Evolutionary conservation across 2,888 invertebrate species (phyloP).

Genomic region (Perithous albicinctus): DNA sequence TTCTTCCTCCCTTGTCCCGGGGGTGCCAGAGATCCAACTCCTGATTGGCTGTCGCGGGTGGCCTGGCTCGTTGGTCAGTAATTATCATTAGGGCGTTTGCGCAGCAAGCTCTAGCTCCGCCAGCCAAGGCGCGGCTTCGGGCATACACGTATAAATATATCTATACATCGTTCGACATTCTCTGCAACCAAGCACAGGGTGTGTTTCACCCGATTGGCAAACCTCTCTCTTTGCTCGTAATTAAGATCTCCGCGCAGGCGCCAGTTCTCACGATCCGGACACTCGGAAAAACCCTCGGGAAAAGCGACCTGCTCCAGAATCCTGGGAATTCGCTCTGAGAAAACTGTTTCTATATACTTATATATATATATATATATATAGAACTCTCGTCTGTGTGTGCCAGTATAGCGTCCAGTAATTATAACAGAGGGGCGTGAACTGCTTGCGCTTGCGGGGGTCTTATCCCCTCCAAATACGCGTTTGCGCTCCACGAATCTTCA

Average conservation of each 20-base stretch:
- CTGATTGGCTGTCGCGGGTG: conserved; percentile 69
- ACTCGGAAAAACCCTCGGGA: neutral
- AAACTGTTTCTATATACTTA: conserved; percentile 7
- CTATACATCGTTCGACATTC: conserved; percentile 6
- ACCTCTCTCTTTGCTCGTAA: conserved; percentile 78
- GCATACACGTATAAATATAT: neutral
- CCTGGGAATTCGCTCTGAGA: conserved; percentile 18
- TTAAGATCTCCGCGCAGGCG: conserved; percentile 80
- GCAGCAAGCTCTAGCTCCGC: conserved; percentile 61
- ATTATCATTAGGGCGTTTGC: conserved; percentile 78
- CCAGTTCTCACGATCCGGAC: conserved; percentile 74
- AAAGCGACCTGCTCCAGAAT: conserved; percentile 17
- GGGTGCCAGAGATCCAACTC: conserved; percentile 55
- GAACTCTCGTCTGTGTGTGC: conserved; percentile 67
- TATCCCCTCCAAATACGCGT: conserved; percentile 47
- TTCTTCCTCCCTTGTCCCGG: conserved; percentile 50
- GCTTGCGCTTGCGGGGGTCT: conserved; percentile 40
- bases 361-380: conserved; percentile 17
- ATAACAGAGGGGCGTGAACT: conserved; percentile 76
- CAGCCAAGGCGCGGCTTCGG: conserved; percentile 54
- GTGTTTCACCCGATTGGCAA: conserved; percentile 79
- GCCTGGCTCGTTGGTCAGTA: conserved; percentile 80
- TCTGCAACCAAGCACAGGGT: conserved; percentile 52
- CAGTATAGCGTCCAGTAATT: conserved; percentile 77
- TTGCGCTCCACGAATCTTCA: conserved; percentile 67